phyloP scores from a whole-genome alignment of 2,888 invertebrate species.

The Lymantria dispar region DNA sequence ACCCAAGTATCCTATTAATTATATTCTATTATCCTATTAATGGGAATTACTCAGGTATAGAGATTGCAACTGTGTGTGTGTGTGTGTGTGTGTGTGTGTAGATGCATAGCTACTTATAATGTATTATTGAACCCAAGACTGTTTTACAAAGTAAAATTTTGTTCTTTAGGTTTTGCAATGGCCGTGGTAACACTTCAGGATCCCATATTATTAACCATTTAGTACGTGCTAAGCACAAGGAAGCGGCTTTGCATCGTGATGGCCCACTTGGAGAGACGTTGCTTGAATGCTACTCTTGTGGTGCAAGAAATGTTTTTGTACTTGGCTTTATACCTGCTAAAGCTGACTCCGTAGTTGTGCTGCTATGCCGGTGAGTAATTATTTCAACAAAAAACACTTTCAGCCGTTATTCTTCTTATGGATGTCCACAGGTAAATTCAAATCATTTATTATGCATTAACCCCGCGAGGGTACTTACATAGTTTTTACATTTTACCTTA shows the following conservation, averaged over 20 bases:
- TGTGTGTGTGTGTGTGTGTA: no score
- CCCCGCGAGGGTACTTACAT: no score
- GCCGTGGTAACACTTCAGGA: slow-evolving; percentile 97
- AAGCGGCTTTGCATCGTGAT: slow-evolving; percentile 98
- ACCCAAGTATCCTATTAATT: no score
- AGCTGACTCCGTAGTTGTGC: slow-evolving; percentile 98
- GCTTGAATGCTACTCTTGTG: slow-evolving; percentile 99
- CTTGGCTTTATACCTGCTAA: slow-evolving; percentile 99
- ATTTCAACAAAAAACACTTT: not conserved
- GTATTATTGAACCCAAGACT: no score
- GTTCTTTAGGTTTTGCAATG: slow-evolving; percentile 93
- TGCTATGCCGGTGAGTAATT: slow-evolving; percentile 90
- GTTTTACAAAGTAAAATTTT: not conserved
- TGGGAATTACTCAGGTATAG: no score
- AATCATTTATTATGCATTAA: no score
- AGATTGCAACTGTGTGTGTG: no score
- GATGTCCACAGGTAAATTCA: no score
- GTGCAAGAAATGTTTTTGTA: slow-evolving; percentile 98
- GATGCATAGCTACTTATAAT: no score
- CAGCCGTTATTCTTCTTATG: no score
- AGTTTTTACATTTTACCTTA: no score
- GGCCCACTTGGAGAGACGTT: slow-evolving; percentile 99
- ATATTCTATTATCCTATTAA: no score
- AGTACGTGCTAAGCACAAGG: slow-evolving; percentile 99
- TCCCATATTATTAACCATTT: slow-evolving; percentile 99